Base-by-base conservation (phyloP, 2,888 invertebrate genomes). In the Theretra japonica region DNA sequence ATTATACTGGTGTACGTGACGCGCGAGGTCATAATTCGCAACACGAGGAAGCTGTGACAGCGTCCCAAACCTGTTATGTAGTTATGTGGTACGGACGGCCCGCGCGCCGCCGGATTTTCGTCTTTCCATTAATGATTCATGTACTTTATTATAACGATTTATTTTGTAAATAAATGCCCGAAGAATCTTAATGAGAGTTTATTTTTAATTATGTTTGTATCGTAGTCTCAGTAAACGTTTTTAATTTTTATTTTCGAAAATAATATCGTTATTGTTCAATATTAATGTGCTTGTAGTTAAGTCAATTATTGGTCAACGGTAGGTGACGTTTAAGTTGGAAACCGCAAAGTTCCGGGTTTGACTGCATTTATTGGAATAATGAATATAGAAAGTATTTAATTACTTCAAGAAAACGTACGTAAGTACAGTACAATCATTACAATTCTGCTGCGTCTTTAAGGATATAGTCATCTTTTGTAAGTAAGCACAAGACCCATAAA, bases 61-160 rank as follows among this genome's bases (percentile, higher is more conserved):
- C 69, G 69, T 41, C 60, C 59, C 50, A 71, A 73, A 73, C 73
- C 73, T 65, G 73, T 73, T 73, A 65, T 65, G 33, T 23, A 65
- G 48, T 48, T 62, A 73, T 71, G 71, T 48, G 69, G 69, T 69
- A 71, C 71, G 33, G 71, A 69, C 68, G 57, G 23, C 48, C 41
- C n/a, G 30, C 28, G 28, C 41, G 33, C 33, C 62, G 21, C 23
- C 65, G 23, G 21, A 65, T 65, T 65, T 21, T 65, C 65, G 23
- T 15, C 21, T 48, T 62, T 62, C 48, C 65, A 48, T 65, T 65
- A 48, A 60, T 65, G 48, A 65, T 48, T 48, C 65, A 65, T 23
- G 65, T 65, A 41, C 21, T 41, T 23, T 65, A 41, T 23, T 65
- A 23, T 17, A 48, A 21, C 21, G 15, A 65, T 4, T 48, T 65